Evolutionary conservation across 2,113 vertebrate genomes (phyloP).

Genomic region (Piliocolobus tephrosceles): DNA sequence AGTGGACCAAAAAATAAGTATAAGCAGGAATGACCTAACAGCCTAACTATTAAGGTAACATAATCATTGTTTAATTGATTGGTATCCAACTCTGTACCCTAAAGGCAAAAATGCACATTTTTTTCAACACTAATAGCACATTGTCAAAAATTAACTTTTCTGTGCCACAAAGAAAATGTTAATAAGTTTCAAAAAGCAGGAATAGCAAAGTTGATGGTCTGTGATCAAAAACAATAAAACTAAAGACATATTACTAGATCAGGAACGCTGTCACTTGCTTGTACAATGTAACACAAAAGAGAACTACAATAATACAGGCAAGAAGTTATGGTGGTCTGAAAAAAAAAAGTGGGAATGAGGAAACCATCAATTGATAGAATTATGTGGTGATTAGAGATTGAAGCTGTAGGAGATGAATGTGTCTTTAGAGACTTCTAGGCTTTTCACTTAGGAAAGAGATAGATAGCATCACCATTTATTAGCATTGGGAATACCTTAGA

Average conservation of each 20-base stretch:
- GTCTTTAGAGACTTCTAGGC: not conserved
- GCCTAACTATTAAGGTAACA: not conserved
- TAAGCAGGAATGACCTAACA: not conserved
- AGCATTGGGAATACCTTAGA: not conserved
- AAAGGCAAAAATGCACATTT: not conserved
- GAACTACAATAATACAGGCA: not conserved
- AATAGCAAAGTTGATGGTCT: not conserved
- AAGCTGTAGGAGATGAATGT: not conserved
- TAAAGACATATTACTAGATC: not conserved
- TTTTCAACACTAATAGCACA: not conserved
- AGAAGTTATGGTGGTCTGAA: not conserved
- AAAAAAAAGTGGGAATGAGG: not conserved
- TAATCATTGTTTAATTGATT: not conserved
- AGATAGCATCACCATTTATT: not conserved
- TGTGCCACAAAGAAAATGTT: not conserved
- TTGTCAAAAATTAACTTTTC: slow-evolving; percentile 16
- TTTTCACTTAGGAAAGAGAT: not conserved
- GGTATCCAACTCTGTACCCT: not conserved
- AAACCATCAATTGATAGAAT: not conserved
- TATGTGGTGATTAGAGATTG: not conserved
- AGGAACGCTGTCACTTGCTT: not conserved
- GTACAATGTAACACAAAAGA: not conserved
- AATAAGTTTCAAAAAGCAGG: not conserved
- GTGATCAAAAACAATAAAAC: not conserved
- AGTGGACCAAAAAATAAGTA: not conserved